These are phyloP conservation scores for Hybos culiciformis DNA, from an alignment of 2,888 invertebrate genomes.

Conservation along the genomic window DNA sequence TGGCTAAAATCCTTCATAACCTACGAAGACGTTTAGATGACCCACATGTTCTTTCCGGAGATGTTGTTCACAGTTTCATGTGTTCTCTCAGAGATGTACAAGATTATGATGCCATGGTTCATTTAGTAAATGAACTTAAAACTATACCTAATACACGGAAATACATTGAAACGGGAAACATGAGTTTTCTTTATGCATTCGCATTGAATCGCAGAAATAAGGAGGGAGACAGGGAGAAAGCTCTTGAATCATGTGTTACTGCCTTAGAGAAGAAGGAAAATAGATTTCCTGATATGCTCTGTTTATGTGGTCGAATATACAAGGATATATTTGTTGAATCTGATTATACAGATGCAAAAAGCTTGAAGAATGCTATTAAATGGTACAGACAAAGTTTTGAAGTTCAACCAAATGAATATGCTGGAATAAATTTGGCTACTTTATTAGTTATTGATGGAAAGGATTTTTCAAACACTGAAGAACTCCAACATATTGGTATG, in stretches of 20 bases:
- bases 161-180: conserved; percentile 78
- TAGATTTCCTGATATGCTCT: conserved; percentile 92
- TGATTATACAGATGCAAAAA: conserved; percentile 73
- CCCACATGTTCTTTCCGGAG: conserved; percentile 89
- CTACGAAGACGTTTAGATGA: conserved; percentile 91
- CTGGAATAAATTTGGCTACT: conserved; percentile 96
- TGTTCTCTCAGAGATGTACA: conserved; percentile 84
- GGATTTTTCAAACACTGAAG: conserved; percentile 83
- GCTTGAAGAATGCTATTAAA: conserved; percentile 81
- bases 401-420: conserved; percentile 97
- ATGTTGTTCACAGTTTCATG: conserved; percentile 88
- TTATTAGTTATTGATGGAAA: conserved; percentile 92
- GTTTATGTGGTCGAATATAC: conserved; percentile 94
- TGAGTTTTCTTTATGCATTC: conserved; percentile 89
- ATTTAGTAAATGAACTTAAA: conserved; percentile 83
- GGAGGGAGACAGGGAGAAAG: conserved; percentile 88
- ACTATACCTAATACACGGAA: conserved; percentile 79
- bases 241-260: conserved; percentile 78
- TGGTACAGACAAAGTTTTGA: conserved; percentile 98
- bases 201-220: conserved; percentile 92
- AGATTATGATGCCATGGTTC: conserved; percentile 96
- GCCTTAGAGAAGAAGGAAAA: conserved; percentile 88
- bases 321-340: conserved; percentile 96
- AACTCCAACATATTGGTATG: conserved; percentile 86
- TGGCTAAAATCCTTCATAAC: conserved; percentile 67